Percentiles rank a stretch among this genome's conserved stretches.
These are phyloP conservation scores for Anastatus disparis DNA, from an alignment of 1,140 invertebrate genomes.

Conservation along the genomic window DNA sequence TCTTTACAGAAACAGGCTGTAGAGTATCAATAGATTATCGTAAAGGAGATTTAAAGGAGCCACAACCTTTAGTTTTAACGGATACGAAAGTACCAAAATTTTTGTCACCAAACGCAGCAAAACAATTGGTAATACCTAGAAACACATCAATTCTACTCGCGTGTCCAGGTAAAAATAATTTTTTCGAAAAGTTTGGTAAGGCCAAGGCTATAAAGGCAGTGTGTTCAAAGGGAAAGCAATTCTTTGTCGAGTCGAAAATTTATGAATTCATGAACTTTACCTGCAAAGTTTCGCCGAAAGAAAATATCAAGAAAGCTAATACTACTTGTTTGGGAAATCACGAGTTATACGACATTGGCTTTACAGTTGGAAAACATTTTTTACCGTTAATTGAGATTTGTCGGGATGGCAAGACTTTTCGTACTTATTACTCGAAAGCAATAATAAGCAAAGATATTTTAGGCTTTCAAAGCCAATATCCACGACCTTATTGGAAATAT, in stretches of 20 bases:
- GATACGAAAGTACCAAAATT: slow-evolving; percentile 24
- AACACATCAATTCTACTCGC: slow-evolving; percentile 44
- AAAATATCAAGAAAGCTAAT: not conserved
- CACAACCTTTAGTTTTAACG: slow-evolving; percentile 50
- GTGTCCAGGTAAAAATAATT: slow-evolving; percentile 50
- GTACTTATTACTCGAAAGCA: slow-evolving; percentile 61
- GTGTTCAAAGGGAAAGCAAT: slow-evolving; percentile 44
- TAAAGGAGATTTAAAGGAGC: slow-evolving; percentile 48
- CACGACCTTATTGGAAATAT: slow-evolving; percentile 51
- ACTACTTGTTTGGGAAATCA: not conserved
- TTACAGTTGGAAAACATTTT: slow-evolving; percentile 47
- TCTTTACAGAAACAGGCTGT: slow-evolving; percentile 42
- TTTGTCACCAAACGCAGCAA: slow-evolving; percentile 42
- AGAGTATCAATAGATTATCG: slow-evolving; percentile 42
- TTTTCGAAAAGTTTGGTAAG: slow-evolving; percentile 28
- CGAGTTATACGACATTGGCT: slow-evolving; percentile 48
- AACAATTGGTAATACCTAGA: not conserved
- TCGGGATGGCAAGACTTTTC: slow-evolving; percentile 58
- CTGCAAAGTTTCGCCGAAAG: slow-evolving; percentile 1
- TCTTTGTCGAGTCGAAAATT: slow-evolving; percentile 34
- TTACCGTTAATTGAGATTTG: slow-evolving; percentile 62
- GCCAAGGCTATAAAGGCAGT: slow-evolving; percentile 25
- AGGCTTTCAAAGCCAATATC: slow-evolving; percentile 49
- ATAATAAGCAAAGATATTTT: slow-evolving; percentile 49
- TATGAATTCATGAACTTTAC: slow-evolving; percentile 12